Evolutionary conservation across 2,888 invertebrate species (phyloP), one percentile per base, ranked within the genome.

Genomic region (Tromatobia lineatoria): DNA sequence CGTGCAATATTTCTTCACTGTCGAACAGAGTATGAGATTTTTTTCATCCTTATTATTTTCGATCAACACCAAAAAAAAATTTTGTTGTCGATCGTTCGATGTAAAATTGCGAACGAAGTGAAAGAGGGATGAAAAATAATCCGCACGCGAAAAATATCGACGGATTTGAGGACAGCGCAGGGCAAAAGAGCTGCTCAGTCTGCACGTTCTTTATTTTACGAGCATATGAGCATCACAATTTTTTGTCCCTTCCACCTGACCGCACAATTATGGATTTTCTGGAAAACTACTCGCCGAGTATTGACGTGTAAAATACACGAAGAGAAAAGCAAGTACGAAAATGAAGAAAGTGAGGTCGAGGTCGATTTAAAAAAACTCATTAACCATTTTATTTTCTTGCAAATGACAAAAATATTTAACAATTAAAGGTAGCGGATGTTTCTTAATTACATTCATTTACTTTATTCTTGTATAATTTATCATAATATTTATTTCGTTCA

Each of bases 181-280:
- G 54, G 20, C 38, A 18, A 13, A 38, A 42, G 42, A 54, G 42
- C 71, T 57, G 54, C 45, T 25, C 66, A 54, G 67, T n/a, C 23
- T 23, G 57, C 66, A 25, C 23, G 52, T 76, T 76, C 42, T 67
- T 67, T 57, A 76, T 57, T 76, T 76, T 76, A 76, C 54, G 52
- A 57, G 18, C 52, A 29, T 45, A 61, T 29, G 42, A 47, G 47
- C 13, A 47, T 74, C 29, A 25, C 29, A 20, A 57, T 71, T 71
- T 71, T 71, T 38, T 71, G 57, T 42, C 23, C 18, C 1, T 42
- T 7, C 10, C 76, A 42, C 45, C 34, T 29, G 67, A 67, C 29
- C 42, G 76, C 52, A 67, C 64, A 52, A 67, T 67, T 76, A 76
- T 67, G 38, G 76, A 76, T 67, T 76, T 66, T 34, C 52, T 45